Base-by-base conservation (phyloP, 2,113 vertebrate species). In the Ctenodactylus gundi region DNA sequence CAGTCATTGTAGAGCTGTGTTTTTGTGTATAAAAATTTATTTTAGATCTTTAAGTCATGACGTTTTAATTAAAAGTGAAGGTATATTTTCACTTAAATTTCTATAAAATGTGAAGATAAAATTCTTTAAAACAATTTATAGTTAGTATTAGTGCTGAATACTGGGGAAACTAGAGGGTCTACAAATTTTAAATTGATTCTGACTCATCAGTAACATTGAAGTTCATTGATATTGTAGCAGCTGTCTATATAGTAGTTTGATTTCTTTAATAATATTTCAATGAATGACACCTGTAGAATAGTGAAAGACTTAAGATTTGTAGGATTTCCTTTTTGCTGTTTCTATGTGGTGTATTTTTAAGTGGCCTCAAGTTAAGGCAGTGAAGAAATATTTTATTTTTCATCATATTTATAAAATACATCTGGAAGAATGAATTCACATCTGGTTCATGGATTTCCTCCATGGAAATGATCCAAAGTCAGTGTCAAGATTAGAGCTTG, bases 401-500 rank as follows among this genome's bases (percentile, higher is more conserved):
- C 95, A 96, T 91, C 94, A 91, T 88, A 84, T 95, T 97, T 94
- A 96, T 96, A 97, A 97, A 97, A 98, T 95, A 97, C 98, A 97
- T 97, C 51, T 98, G 97, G 94, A 96, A 94, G 2, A 97, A 97
- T 97, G 97, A 97, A 97, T 98, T 97, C 97, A 98, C 98, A 98
- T 98, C 98, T 99, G 98, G 95, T 98, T 98, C 96, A 87, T 97
- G 95, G 97, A 98, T 98, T 98, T 98, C 98, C 96, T 98, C 95
- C 89, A 93, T 98, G 98, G 97, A 97, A 95, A 97, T 98, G 94
- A 97, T 98, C 98, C 98, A 98, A 97, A 98, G 97, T 98, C 96
- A 96, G 93, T 97, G 97, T 97, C 96, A 98, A 98, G 97, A 98
- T 98, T 98, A 98, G 97, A 97, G 94, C 95, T 96, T 98, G 97